Evolutionary conservation across 2,797 vertebrate species (phyloP).

Genomic region (Hydrocynus forskahlii): DNA sequence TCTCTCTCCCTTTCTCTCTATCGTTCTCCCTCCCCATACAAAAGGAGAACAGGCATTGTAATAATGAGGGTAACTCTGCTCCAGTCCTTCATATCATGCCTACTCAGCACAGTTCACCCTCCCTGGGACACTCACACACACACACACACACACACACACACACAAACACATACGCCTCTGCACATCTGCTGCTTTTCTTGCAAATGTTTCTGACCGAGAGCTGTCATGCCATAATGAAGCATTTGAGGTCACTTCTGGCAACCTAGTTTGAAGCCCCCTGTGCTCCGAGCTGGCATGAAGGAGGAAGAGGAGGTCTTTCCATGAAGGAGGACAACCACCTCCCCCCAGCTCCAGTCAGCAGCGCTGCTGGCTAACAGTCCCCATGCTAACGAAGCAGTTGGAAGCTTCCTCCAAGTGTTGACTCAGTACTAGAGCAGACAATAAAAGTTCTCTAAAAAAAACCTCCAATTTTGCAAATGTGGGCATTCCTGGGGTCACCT

Average conservation of each 20-base stretch:
- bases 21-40: background rate
- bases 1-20: background rate
- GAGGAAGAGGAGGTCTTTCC: slow-evolving; percentile 4
- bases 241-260: slow-evolving; percentile 39
- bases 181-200: slow-evolving; percentile 44
- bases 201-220: slow-evolving; percentile 30
- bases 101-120: slow-evolving; percentile 50
- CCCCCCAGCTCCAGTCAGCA: slow-evolving; percentile 30
- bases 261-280: slow-evolving; percentile 35
- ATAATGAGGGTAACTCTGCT: slow-evolving; percentile 46
- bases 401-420: slow-evolving; percentile 27
- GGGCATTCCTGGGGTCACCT: slow-evolving; percentile 17
- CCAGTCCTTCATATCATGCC: slow-evolving; percentile 49
- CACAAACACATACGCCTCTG: slow-evolving; percentile 6
- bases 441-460: slow-evolving; percentile 4
- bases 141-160: slow-evolving; percentile 12
- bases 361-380: slow-evolving; percentile 28
- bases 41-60: slow-evolving; percentile 34
- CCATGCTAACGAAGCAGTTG: slow-evolving; percentile 43
- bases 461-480: slow-evolving; percentile 18
- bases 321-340: background rate
- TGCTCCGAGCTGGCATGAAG: background rate
- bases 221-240: slow-evolving; percentile 45
- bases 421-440: slow-evolving; percentile 40
- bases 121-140: slow-evolving; percentile 33